Evolutionary conservation across 1,140 invertebrate genomes (phyloP).

Genomic region (Aphelenchoides fujianensis): DNA sequence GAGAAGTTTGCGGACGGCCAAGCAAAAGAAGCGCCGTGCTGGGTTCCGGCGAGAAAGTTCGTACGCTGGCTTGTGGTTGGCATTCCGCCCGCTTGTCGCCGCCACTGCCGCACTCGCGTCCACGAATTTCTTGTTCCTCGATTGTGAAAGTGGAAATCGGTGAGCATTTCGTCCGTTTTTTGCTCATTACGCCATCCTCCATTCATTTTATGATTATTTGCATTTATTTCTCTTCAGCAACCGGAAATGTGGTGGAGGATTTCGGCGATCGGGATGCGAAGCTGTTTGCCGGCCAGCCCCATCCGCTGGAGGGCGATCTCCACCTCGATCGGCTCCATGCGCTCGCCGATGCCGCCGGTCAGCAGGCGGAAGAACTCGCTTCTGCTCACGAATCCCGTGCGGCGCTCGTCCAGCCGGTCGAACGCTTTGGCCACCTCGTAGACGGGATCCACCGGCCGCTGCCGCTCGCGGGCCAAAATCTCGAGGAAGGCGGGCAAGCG

Average conservation of each 20-base stretch:
- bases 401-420: not conserved
- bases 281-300: not conserved
- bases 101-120: too few relatives aligned
- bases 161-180: too few relatives aligned
- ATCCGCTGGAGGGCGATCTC: conserved; percentile 25
- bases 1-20: too few relatives aligned
- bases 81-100: too few relatives aligned
- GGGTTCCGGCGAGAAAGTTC: too few relatives aligned
- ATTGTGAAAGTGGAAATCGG: too few relatives aligned
- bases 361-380: conserved; percentile 18
- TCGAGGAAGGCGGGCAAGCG: conserved; percentile 18
- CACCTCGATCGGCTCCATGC: conserved; percentile 25
- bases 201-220: too few relatives aligned
- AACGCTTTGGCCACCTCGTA: conserved; percentile 24
- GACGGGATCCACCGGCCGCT: conserved; percentile 18
- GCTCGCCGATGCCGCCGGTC: conserved; percentile 11
- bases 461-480: conserved; percentile 14
- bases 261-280: not conserved
- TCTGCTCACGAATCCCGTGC: conserved; percentile 17
- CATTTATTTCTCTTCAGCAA: not conserved
- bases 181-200: too few relatives aligned
- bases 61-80: too few relatives aligned
- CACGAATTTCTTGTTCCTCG: too few relatives aligned
- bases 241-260: conserved; percentile 12
- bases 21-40: too few relatives aligned